Conservation (phyloP, 1,140 invertebrate genomes). For the Pseudomyrmex gracilis region DNA sequence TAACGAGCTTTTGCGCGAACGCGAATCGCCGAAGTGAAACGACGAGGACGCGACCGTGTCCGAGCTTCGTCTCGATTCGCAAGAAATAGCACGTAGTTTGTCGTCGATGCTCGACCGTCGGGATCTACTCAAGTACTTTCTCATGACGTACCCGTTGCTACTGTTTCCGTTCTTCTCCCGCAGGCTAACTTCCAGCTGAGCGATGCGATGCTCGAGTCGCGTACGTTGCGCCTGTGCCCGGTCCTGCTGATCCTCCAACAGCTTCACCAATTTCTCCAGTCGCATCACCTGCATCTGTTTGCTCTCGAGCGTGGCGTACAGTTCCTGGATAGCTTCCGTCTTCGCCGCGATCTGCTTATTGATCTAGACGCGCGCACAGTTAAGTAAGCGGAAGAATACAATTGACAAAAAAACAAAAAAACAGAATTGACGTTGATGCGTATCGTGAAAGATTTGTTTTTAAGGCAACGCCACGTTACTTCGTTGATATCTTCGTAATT, state of each 20-base stretch:
- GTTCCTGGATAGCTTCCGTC: slow-evolving; percentile 86
- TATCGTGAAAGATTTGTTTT: too few relatives aligned
- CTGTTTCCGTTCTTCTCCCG: slow-evolving; percentile 71
- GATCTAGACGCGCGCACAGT: neutral
- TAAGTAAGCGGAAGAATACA: neutral
- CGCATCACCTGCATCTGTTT: slow-evolving; percentile 87
- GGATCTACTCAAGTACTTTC: neutral
- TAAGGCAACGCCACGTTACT: slow-evolving; percentile 10
- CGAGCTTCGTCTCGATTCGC: slow-evolving; percentile 7
- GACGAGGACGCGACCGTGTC: neutral
- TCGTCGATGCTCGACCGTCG: neutral
- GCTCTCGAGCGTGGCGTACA: slow-evolving; percentile 84
- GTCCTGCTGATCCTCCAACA: slow-evolving; percentile 87
- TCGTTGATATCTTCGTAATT: slow-evolving; percentile 47
- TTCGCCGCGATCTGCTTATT: slow-evolving; percentile 79
- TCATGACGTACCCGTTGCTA: slow-evolving; percentile 77
- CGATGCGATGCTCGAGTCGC: slow-evolving; percentile 88
- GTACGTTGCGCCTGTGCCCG: slow-evolving; percentile 87
- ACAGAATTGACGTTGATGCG: neutral
- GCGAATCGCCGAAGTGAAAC: slow-evolving; percentile 6
- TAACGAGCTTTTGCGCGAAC: neutral
- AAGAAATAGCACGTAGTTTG: neutral
- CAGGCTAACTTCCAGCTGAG: slow-evolving; percentile 85
- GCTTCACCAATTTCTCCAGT: slow-evolving; percentile 87
- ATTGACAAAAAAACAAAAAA: neutral